Conservation (phyloP, 2,797 vertebrate species). For the Gymnodraco acuticeps region DNA sequence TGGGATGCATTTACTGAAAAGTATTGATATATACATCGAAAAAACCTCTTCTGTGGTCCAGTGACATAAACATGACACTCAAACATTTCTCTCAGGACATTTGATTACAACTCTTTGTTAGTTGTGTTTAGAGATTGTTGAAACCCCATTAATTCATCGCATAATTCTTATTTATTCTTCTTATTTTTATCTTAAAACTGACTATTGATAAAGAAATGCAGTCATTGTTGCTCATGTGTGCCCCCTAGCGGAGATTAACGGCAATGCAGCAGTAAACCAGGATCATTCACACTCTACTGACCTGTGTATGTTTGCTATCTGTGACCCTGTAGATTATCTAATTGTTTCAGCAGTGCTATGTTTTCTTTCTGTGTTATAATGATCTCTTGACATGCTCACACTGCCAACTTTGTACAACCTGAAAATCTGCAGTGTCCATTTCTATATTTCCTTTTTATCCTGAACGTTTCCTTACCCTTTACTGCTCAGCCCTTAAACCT, state of each 20-base stretch:
- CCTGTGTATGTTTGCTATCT: neutral
- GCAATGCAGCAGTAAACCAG: neutral
- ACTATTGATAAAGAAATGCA: neutral
- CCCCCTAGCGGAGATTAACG: neutral
- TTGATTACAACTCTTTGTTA: neutral
- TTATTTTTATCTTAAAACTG: no score
- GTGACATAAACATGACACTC: neutral
- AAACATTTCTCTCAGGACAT: conserved; percentile 38
- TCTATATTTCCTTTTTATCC: neutral
- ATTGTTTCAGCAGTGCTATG: neutral
- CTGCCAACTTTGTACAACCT: conserved; percentile 27
- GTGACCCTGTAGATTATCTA: neutral
- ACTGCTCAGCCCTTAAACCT: neutral
- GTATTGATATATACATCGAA: neutral
- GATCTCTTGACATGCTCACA: conserved; percentile 24
- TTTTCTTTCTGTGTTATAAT: conserved; percentile 2
- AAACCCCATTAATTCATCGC: neutral
- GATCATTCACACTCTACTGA: neutral
- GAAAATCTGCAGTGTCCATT: neutral
- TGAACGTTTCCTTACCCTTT: neutral
- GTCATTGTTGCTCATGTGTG: neutral
- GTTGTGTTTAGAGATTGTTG: conserved; percentile 3
- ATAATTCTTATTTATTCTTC: no score
- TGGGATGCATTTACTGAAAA: conserved; percentile 3
- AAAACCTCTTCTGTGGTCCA: neutral